phyloP scores from a whole-genome alignment of 2,797 vertebrate species.

The Sebastiscus albofasciatus region DNA sequence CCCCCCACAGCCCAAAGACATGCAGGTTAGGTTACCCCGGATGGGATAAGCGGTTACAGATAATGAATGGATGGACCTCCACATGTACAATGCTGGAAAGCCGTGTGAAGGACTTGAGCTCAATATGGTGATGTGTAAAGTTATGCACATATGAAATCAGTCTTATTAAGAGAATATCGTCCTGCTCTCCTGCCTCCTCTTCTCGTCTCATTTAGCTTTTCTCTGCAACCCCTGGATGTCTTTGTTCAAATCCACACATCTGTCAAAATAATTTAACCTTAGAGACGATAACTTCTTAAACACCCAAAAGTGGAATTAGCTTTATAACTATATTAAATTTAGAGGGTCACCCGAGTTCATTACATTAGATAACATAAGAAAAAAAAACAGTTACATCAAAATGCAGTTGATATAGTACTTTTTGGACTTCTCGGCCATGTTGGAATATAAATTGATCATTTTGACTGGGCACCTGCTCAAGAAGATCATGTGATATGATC shows the following conservation, averaged over 20 bases:
- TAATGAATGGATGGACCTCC: no score
- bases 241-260: not conserved
- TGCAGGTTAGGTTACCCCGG: no score
- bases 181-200: not conserved
- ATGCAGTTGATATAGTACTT: not conserved
- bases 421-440: not conserved
- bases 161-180: constrained; percentile 28
- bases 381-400: not conserved
- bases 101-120: not conserved
- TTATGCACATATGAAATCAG: constrained; percentile 40
- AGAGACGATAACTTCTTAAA: not conserved
- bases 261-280: not conserved
- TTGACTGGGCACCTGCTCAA: not conserved
- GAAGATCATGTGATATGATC: not conserved
- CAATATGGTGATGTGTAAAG: not conserved
- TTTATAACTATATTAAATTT: not conserved
- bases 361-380: not conserved
- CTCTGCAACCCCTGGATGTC: not conserved
- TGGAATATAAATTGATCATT: not conserved
- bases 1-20: no score
- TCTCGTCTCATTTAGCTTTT: constrained; percentile 1
- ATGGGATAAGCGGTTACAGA: no score
- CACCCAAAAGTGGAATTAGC: not conserved
- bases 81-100: not conserved
- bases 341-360: not conserved